Base-by-base conservation (phyloP, 1,140 invertebrate genomes). In the Nephila pilipes region DNA sequence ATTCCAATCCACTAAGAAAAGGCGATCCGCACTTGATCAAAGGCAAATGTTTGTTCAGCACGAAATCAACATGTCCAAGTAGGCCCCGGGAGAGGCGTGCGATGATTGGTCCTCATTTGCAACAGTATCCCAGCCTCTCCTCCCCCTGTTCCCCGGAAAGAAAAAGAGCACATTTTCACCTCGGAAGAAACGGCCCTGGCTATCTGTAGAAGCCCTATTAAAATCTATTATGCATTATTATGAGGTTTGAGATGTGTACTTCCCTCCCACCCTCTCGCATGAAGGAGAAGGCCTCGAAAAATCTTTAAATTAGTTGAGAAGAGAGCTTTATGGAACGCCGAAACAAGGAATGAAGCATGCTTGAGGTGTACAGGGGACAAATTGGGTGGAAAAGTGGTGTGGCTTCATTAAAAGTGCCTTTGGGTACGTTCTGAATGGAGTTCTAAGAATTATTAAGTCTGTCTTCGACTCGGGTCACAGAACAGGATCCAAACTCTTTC, bases 161-260 rank as follows among this genome's bases (percentile, higher is more conserved):
- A 88, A 88, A 88, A 88, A 88, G 87, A 69, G 38, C 87, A 65
- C 87, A 88, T 88, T 88, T 88, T 88, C 87, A 88, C 87, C 87
- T 88, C 54, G 29, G 29, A 36, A 60, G 85, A 87, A 60, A 87
- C 25, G 57, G 83, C 18, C 54, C 29, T 18, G 69, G 29, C 69
- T 36, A 75, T 75, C 69, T 75, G 25, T 32, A 32, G 55, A 88
- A 69, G 46, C 18, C 55, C 87, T 88, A 65, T 88, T 88, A 88
- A 88, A 88, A 88, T 88, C 87, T 88, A 88, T 88, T 88, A 88
- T 88, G 87, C 87, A 88, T 32, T 57, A 75, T 88, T 88, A 88
- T 88, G 87, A 88, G 87, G 87, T 88, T 88, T 75, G 87, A 88
- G 87, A 32, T 88, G 87, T 88, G 6, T 46, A 46, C 46, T 46